A percentile compares a stretch with the other conserved stretches of the same genome.
phyloP scores from a whole-genome alignment of 1,140 invertebrate genomes.

The Hylyphantes graminicola region DNA sequence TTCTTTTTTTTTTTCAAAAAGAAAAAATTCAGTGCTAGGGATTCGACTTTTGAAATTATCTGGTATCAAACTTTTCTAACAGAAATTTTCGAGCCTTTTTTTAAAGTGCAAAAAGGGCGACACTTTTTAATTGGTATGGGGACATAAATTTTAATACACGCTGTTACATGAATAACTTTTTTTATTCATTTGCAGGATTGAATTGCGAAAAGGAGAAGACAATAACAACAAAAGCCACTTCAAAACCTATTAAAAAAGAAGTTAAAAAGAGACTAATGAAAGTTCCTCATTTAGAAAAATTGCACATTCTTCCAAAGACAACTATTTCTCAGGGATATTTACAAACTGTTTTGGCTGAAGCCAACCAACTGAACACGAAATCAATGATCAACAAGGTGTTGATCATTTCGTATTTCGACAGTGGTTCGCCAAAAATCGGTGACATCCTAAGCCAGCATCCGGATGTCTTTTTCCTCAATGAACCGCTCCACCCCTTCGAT shows the following conservation, averaged over 20 bases:
- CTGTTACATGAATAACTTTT: too few species aligned
- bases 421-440: constrained; percentile 6
- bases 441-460: constrained; percentile 38
- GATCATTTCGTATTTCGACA: constrained; percentile 45
- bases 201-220: neutral
- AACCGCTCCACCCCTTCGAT: constrained; percentile 44
- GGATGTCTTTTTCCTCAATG: constrained; percentile 42
- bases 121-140: too few species aligned
- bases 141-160: too few species aligned
- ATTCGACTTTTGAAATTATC: too few species aligned
- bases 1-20: too few species aligned
- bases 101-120: too few species aligned
- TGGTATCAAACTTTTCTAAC: too few species aligned
- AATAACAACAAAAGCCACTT: neutral
- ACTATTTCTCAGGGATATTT: neutral
- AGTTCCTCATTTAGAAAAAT: constrained; percentile 11
- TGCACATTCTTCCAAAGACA: constrained; percentile 26
- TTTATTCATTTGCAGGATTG: neutral
- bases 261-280: constrained; percentile 2
- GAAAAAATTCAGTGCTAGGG: too few species aligned
- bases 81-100: too few species aligned
- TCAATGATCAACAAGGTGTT: constrained; percentile 11
- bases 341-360: neutral
- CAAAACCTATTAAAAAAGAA: neutral
- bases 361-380: neutral